Evolutionary conservation across 2,888 invertebrate species (phyloP).

Genomic region (Drosophila ezoana): DNA sequence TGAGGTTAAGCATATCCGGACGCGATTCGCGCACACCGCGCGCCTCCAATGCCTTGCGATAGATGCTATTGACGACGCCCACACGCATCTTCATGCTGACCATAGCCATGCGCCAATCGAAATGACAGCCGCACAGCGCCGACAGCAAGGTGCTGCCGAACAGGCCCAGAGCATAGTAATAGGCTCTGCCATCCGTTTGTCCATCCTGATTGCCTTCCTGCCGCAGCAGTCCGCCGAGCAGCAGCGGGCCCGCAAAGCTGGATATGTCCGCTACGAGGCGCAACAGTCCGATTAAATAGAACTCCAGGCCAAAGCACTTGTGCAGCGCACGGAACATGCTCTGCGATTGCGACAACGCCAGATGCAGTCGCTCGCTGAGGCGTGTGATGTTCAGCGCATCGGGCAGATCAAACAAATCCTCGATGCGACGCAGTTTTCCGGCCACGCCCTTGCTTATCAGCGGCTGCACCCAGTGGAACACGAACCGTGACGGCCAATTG

Average conservation of each 20-base stretch:
- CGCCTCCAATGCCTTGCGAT: constrained; percentile 87
- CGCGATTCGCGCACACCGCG: constrained; percentile 85
- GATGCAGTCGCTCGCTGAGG: constrained; percentile 81
- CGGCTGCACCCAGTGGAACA: constrained; percentile 95
- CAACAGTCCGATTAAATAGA: constrained; percentile 93
- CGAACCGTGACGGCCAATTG: constrained; percentile 89
- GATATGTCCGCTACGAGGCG: constrained; percentile 93
- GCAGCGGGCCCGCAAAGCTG: constrained; percentile 95
- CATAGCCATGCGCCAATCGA: constrained; percentile 93
- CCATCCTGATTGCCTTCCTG: constrained; percentile 86
- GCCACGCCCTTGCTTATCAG: constrained; percentile 92
- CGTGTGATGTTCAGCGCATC: constrained; percentile 82
- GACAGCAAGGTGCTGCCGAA: constrained; percentile 89
- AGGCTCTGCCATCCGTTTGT: constrained; percentile 83
- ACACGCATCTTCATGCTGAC: constrained; percentile 95
- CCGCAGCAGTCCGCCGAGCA: constrained; percentile 92
- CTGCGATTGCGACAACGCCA: constrained; percentile 82
- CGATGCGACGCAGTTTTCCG: constrained; percentile 89
- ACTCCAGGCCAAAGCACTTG: constrained; percentile 91
- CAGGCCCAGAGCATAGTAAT: constrained; percentile 89
- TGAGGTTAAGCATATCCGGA: constrained; percentile 97
- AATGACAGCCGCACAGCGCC: constrained; percentile 93
- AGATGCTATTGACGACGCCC: constrained; percentile 92
- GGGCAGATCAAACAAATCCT: constrained; percentile 93
- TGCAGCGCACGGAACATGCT: constrained; percentile 90